These are phyloP conservation scores for Petrocephalus microphthalmus DNA, from an alignment of 2,113 vertebrate genomes.

Conservation along the genomic window DNA sequence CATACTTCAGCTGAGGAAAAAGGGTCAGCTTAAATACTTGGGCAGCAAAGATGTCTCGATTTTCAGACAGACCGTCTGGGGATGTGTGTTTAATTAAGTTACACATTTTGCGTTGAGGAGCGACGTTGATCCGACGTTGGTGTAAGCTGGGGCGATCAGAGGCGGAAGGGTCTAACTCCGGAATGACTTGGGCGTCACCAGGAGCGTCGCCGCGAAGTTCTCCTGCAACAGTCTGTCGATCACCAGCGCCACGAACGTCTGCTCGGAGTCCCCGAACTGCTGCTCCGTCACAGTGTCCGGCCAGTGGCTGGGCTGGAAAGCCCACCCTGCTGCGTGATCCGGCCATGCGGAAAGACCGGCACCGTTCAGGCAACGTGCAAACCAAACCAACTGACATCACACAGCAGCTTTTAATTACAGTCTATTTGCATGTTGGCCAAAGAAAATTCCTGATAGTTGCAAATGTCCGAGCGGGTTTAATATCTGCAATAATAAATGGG, in stretches of 20 bases:
- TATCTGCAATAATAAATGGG: background rate
- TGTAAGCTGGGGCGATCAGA: background rate
- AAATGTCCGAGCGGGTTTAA: background rate
- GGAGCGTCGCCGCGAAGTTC: slow-evolving; percentile 53
- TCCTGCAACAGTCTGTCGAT: slow-evolving; percentile 48
- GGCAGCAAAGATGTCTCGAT: background rate
- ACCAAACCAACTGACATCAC: too few species aligned
- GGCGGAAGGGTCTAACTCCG: slow-evolving; percentile 39
- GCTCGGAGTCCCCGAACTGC: slow-evolving; percentile 44
- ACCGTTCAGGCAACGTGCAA: background rate
- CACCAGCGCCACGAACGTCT: slow-evolving; percentile 60
- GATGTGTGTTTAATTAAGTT: background rate
- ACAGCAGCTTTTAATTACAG: background rate
- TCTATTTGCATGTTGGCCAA: background rate
- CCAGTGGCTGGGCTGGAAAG: slow-evolving; percentile 59
- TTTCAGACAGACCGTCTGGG: background rate
- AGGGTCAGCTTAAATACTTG: background rate
- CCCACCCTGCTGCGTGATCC: slow-evolving; percentile 49
- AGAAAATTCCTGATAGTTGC: background rate
- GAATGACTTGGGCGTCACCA: slow-evolving; percentile 56
- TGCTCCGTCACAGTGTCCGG: slow-evolving; percentile 38
- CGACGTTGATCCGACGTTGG: background rate
- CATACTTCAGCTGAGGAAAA: background rate
- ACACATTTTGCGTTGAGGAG: background rate
- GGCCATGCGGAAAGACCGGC: background rate